These are phyloP conservation scores for Ischnura elegans DNA, from an alignment of 2,888 invertebrate species.

Conservation along the genomic window DNA sequence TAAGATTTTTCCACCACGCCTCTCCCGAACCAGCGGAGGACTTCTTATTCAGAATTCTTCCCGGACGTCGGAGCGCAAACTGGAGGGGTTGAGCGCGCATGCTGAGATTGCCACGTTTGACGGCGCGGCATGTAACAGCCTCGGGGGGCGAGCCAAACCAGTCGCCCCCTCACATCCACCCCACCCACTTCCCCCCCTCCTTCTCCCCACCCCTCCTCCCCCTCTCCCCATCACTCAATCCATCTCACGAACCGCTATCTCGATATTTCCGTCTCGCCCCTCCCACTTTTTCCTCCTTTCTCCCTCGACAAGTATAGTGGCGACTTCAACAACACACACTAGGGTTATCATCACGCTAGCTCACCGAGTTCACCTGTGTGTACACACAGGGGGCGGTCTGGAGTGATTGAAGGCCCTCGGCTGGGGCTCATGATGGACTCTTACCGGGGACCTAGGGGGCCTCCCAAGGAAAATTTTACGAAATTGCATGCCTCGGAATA, in stretches of 20 bases:
- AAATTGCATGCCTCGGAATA: too few species aligned
- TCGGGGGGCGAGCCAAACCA: not conserved
- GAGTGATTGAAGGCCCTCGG: too few species aligned
- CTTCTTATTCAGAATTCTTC: not conserved
- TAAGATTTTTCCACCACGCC: too few species aligned
- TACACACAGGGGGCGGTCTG: not conserved
- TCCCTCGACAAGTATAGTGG: too few species aligned
- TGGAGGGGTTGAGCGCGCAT: not conserved
- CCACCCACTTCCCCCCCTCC: too few species aligned
- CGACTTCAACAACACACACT: too few species aligned
- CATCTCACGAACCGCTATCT: constrained; percentile 2
- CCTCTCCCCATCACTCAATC: not conserved
- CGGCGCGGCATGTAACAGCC: not conserved
- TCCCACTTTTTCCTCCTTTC: too few species aligned
- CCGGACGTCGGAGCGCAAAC: not conserved
- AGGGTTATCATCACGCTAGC: not conserved
- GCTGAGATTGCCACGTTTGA: not conserved
- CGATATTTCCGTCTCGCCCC: not conserved
- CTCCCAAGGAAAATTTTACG: too few species aligned
- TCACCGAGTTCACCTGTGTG: not conserved
- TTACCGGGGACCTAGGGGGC: too few species aligned
- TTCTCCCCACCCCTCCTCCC: not conserved
- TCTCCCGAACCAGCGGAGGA: too few species aligned
- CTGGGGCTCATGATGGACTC: too few species aligned
- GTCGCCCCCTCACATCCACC: too few species aligned